Evolutionary conservation across 2,888 invertebrate genomes (phyloP), one percentile per base, ranked within the genome.

Genomic region (Agonopterix arenella): DNA sequence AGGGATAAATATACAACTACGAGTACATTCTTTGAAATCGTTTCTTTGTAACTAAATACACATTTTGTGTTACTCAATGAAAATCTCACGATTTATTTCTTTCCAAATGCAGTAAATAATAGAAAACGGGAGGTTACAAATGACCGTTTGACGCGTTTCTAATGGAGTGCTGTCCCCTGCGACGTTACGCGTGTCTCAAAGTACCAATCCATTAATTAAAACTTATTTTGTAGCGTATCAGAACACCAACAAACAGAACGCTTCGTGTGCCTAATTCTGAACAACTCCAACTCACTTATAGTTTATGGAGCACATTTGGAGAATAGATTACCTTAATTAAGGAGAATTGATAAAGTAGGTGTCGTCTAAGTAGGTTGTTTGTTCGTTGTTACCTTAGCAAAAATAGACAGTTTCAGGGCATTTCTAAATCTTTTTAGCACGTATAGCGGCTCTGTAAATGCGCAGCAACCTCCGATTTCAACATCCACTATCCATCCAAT

Each of bases 201-300:
- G 80, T 82, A 76, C 80, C 84, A 76, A 88, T 89, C 84, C 89
- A 88, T 89, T 89, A 89, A 89, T 89, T 89, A 88, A 86, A 89
- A 89, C 80, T 88, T 88, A 83, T 85, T 84, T 84, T 78, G 84
- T 79, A 71, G 67, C 76, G 66, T 68, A 81, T 78, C 69, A 63
- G 69, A 67, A 70, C 70, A 70, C 70, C 54, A 66, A 70, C 76
- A 76, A 78, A 79, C 70, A 74, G 28, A 61, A 62, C 70, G 60
- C 62, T 70, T 68, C 63, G 66, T 64, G 72, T 64, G 71, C 69
- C 68, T 76, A 71, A 74, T 77, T 74, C 67, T 66, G 60, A 57
- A 65, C 57, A 75, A 75, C 72, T 76, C 73, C 61, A 64, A 73
- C 70, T 76, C 73, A 71, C 70, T 54, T 52, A 54, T 52, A 55